These are phyloP conservation scores for Heliothis subflexa DNA, from an alignment of 1,140 invertebrate genomes.

Conservation along the genomic window DNA sequence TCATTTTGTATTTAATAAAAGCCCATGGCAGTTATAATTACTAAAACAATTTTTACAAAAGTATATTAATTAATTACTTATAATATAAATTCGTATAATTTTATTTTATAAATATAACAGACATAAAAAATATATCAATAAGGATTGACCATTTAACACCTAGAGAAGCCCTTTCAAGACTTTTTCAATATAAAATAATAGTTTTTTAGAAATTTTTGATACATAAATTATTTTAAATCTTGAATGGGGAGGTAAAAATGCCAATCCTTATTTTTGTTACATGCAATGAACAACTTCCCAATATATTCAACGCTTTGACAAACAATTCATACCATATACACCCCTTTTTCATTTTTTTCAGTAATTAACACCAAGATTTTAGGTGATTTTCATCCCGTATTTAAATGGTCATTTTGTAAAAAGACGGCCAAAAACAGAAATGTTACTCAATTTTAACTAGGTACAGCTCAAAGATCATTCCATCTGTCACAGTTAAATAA, in stretches of 20 bases:
- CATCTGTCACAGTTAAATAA: too few relatives aligned
- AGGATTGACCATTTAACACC: not conserved
- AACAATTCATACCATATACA: not conserved
- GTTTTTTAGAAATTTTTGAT: not conserved
- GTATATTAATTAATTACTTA: slow-evolving; percentile 26
- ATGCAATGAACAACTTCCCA: not conserved
- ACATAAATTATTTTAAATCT: not conserved
- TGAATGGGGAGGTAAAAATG: not conserved
- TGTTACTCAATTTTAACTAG: too few relatives aligned
- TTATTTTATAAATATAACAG: slow-evolving; percentile 1
- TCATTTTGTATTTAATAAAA: slow-evolving; percentile 9
- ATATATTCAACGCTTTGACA: slow-evolving; percentile 1
- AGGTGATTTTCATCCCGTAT: too few relatives aligned
- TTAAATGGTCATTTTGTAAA: too few relatives aligned
- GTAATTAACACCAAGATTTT: too few relatives aligned
- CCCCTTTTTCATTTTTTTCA: not conserved
- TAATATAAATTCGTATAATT: slow-evolving; percentile 46
- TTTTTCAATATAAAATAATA: too few relatives aligned
- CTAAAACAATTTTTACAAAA: slow-evolving; percentile 37
- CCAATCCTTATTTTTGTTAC: not conserved
- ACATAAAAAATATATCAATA: slow-evolving; percentile 16
- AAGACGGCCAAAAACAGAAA: too few relatives aligned
- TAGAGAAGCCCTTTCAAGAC: not conserved
- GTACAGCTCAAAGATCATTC: too few relatives aligned
- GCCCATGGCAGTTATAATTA: not conserved